phyloP scores from a whole-genome alignment of 2,888 invertebrate species.

The Ophioninae sp. region DNA sequence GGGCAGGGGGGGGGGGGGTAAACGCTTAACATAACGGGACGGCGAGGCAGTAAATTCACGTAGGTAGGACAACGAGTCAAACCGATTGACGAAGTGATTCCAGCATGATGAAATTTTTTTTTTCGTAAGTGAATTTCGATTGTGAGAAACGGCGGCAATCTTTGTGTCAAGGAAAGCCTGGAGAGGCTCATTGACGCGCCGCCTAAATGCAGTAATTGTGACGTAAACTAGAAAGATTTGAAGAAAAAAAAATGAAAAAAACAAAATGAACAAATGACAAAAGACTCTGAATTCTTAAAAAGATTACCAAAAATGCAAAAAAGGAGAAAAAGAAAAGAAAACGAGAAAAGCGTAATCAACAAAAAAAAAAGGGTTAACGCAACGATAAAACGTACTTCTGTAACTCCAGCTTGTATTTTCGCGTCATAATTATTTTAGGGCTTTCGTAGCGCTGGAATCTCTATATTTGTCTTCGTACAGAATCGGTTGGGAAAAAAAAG shows the following conservation, averaged over 20 bases:
- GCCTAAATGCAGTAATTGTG: not conserved
- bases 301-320: not conserved
- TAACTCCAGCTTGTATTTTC: not conserved
- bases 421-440: conserved; percentile 1
- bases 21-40: conserved; percentile 24
- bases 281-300: not conserved
- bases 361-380: no score
- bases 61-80: conserved; percentile 48
- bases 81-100: conserved; percentile 40
- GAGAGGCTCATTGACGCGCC: conserved; percentile 1
- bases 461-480: not conserved
- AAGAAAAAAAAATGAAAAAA: not conserved
- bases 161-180: not conserved
- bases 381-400: no score
- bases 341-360: no score
- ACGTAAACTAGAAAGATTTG: not conserved
- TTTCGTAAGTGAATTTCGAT: not conserved
- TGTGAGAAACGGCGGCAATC: not conserved
- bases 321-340: not conserved
- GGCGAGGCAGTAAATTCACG: conserved; percentile 38
- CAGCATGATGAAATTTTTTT: conserved; percentile 35
- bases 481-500: conserved; percentile 13
- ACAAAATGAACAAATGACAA: no score
- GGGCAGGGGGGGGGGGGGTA: not conserved
- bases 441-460: not conserved